These are phyloP conservation scores for Meloidogyne chitwoodi DNA, from an alignment of 1,140 invertebrate species.

Conservation along the genomic window DNA sequence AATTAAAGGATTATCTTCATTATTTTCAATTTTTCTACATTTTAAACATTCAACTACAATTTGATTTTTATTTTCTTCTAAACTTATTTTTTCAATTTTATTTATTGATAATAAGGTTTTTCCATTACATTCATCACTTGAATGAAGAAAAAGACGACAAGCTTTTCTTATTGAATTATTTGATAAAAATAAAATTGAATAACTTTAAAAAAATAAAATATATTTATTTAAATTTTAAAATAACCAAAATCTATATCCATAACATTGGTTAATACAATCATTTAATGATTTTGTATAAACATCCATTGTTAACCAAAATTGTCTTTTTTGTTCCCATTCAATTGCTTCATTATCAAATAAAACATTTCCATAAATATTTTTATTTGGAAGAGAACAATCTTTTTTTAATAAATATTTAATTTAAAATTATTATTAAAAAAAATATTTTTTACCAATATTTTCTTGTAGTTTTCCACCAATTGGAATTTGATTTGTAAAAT, in stretches of 20 bases:
- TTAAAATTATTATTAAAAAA: neutral
- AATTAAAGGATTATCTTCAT: neutral
- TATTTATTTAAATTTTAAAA: neutral
- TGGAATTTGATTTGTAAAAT: neutral
- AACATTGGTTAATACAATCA: conserved; percentile 28
- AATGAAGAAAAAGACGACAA: conserved; percentile 9
- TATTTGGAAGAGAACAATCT: neutral
- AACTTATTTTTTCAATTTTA: neutral
- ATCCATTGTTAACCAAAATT: conserved; percentile 29
- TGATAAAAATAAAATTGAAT: conserved; percentile 2
- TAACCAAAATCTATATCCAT: conserved; percentile 34
- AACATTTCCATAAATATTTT: neutral
- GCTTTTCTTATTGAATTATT: neutral
- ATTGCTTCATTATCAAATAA: neutral
- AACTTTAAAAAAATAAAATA: neutral
- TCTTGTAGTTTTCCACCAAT: neutral
- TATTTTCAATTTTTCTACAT: neutral
- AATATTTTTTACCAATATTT: neutral
- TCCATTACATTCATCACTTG: conserved; percentile 1
- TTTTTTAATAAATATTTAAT: neutral
- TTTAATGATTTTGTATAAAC: conserved; percentile 10
- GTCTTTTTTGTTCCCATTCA: neutral
- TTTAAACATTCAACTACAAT: neutral
- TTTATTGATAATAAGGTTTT: neutral
- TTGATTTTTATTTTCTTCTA: neutral